Percentiles rank a stretch among this genome's conserved stretches.
Evolutionary conservation across 2,113 vertebrate species (phyloP).

Genomic region (Perccottus glenii): DNA sequence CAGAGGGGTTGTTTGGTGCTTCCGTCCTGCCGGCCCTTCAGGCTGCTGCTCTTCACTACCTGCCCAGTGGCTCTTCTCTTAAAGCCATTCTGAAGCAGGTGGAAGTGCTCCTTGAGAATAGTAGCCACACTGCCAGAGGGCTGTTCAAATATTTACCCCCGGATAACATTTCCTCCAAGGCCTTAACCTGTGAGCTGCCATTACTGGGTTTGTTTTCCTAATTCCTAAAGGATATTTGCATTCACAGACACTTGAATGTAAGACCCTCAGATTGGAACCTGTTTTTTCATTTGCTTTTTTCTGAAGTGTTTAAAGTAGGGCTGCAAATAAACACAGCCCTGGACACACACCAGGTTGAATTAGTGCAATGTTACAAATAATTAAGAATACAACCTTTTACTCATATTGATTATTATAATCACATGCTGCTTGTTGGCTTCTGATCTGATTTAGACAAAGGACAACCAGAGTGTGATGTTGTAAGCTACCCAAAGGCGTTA

Average conservation of each 20-base stretch:
- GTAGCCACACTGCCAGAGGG: constrained; percentile 60
- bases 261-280: constrained; percentile 45
- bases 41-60: constrained; percentile 1
- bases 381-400: constrained; percentile 43
- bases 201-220: constrained; percentile 74
- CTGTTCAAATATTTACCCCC: constrained; percentile 79
- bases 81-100: constrained; percentile 46
- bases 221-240: constrained; percentile 69
- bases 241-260: constrained; percentile 57
- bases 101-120: constrained; percentile 56
- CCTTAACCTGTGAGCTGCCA: constrained; percentile 42
- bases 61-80: constrained; percentile 30
- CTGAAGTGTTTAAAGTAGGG: constrained; percentile 50
- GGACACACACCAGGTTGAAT: constrained; percentile 6
- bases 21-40: not conserved
- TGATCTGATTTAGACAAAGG: too few relatives aligned
- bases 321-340: constrained; percentile 35
- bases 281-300: constrained; percentile 48
- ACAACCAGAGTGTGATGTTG: too few relatives aligned
- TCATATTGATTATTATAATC: constrained; percentile 7
- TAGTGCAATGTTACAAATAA: constrained; percentile 45
- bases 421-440: too few relatives aligned
- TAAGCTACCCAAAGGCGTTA: too few relatives aligned
- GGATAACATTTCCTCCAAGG: constrained; percentile 65
- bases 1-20: not conserved